These are phyloP conservation scores for Scelioninae gen. 1 DNA, from an alignment of 2,888 invertebrate species.

Conservation along the genomic window DNA sequence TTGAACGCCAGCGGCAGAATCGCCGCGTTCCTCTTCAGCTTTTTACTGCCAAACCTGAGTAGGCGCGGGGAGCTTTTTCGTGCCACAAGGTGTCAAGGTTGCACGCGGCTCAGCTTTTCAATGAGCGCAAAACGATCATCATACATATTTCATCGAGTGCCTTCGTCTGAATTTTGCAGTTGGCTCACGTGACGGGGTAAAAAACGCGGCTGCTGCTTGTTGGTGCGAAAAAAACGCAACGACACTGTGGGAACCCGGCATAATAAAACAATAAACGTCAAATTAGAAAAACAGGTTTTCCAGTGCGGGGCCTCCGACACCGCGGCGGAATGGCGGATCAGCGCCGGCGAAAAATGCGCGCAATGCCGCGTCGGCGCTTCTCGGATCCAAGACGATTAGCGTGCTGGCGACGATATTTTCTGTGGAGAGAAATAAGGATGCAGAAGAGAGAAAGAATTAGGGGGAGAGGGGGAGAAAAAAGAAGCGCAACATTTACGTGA, in stretches of 20 bases:
- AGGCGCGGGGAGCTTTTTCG: constrained; percentile 25
- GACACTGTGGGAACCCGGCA: constrained; percentile 32
- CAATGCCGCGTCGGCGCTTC: constrained; percentile 26
- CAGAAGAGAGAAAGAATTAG: too few species aligned
- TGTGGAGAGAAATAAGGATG: too few species aligned
- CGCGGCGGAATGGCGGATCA: too few species aligned
- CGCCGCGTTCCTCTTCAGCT: constrained; percentile 37
- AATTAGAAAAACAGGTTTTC: constrained; percentile 63
- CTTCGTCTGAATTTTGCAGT: constrained; percentile 20
- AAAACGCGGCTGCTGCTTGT: constrained; percentile 25
- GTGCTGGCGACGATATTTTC: too few species aligned
- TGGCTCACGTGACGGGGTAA: constrained; percentile 35
- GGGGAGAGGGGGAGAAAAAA: too few species aligned
- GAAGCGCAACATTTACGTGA: too few species aligned
- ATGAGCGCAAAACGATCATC: constrained; percentile 38
- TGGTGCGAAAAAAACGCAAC: constrained; percentile 31
- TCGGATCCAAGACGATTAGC: too few species aligned
- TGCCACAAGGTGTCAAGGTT: constrained; percentile 34
- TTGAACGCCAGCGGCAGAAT: constrained; percentile 63
- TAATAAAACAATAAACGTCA: constrained; percentile 58
- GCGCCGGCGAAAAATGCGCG: constrained; percentile 51
- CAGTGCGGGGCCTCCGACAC: constrained; percentile 23
- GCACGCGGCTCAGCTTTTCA: too few species aligned
- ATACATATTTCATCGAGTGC: constrained; percentile 54
- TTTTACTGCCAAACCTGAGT: constrained; percentile 4